Evolutionary conservation across 2,113 vertebrate species (phyloP), one percentile per base, ranked within the genome.

Genomic region (Charadrius vociferus): DNA sequence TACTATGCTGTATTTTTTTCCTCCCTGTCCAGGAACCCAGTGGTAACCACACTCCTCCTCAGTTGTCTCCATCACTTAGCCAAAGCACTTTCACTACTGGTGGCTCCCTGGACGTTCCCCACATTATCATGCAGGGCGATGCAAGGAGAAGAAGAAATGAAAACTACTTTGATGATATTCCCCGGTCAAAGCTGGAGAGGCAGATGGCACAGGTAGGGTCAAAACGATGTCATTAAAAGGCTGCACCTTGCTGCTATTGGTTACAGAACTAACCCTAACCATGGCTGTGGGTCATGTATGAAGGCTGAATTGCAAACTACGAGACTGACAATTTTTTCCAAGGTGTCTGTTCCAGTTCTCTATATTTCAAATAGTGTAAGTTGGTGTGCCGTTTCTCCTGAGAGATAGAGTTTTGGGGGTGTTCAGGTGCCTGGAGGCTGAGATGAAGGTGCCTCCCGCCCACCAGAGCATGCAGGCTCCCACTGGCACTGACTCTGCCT

Each of bases 101-200:
- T 97, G 99, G 99, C 98, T 99, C 99, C 93, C 99, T 99, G 97
- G 99, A 99, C 99, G 99, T 99, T 97, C 99, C 99, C 98, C 99
- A 99, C 98, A 99, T 99, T 99, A 99, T 99, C 98, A 99, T 99
- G 99, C 99, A 99, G 99, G 99, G 99, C 10, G 99, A 99, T 98
- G 99, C 99, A 93, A 99, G 99, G 98, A 99, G 99, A 97, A 98
- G 99, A 98, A 99, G 99, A 99, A 99, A 99, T 97, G 99, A 99
- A 96, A 99, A 99, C 98, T 99, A 99, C 98, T 99, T 99, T 62
- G 99, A 99, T 90, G 99, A 99, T 97, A 99, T 99, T 98, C 99
- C 99, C 85, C 98, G 99, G 97, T 99, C 99, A 96, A 99, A 99
- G 98, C 99, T 99, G 98, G 99, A 99, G 98, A 99, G 99, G 98